Conservation (phyloP, 2,113 vertebrate species). For the Edolisoma coerulescens region DNA sequence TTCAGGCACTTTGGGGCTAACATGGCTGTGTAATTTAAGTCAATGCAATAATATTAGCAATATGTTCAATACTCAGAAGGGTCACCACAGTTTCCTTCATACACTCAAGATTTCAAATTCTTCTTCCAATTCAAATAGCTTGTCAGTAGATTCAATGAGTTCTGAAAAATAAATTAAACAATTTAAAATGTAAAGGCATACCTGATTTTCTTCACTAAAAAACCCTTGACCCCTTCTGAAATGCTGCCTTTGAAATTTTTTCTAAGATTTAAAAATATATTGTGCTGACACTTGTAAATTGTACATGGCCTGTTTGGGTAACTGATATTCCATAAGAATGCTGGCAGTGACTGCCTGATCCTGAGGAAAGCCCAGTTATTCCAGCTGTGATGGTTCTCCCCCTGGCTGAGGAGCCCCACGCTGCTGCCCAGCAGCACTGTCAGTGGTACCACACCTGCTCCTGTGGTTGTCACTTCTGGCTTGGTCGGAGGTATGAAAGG, state of each 20-base stretch:
- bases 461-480: slow-evolving; percentile 86
- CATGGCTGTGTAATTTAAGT: slow-evolving; percentile 68
- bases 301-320: not conserved
- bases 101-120: slow-evolving; percentile 89
- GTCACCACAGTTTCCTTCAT: slow-evolving; percentile 59
- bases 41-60: slow-evolving; percentile 51
- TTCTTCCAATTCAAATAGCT: slow-evolving; percentile 85
- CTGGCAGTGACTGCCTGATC: accelerated
- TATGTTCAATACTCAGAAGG: slow-evolving; percentile 38
- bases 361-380: not conserved
- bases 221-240: not conserved
- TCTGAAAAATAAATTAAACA: slow-evolving; percentile 54
- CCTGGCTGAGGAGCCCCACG: not conserved
- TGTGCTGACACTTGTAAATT: not conserved
- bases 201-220: not conserved
- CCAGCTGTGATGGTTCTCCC: not conserved
- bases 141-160: slow-evolving; percentile 86
- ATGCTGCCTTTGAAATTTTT: not conserved
- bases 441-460: slow-evolving; percentile 74
- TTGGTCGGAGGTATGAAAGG: slow-evolving; percentile 84
- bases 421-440: not conserved
- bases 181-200: not conserved
- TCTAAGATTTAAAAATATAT: not conserved
- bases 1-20: slow-evolving; percentile 80
- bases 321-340: not conserved